Conservation (phyloP, 2,888 invertebrate species). For the Orthonevra nobilis region DNA sequence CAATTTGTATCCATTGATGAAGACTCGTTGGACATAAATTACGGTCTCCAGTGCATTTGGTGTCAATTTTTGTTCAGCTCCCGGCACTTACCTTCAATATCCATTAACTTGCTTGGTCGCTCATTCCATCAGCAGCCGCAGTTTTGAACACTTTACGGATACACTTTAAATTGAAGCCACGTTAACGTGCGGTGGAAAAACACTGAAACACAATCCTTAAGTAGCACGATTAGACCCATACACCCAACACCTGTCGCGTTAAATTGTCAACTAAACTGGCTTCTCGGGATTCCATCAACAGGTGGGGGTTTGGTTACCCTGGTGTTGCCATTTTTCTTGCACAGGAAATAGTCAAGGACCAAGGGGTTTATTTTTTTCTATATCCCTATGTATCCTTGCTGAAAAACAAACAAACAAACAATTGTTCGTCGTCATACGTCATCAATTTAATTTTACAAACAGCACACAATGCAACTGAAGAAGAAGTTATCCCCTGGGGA, state of each 20-base stretch:
- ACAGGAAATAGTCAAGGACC: slow-evolving; percentile 24
- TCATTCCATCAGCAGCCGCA: too few relatives aligned
- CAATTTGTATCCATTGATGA: too few relatives aligned
- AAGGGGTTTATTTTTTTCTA: not conserved
- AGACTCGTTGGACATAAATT: too few relatives aligned
- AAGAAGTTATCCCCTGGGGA: not conserved
- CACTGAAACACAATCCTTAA: not conserved
- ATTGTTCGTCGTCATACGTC: too few relatives aligned
- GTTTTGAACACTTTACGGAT: too few relatives aligned
- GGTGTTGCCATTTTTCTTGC: slow-evolving; percentile 44
- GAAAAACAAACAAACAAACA: too few relatives aligned
- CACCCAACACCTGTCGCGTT: slow-evolving; percentile 52
- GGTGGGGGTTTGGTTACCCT: slow-evolving; percentile 15
- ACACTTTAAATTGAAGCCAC: too few relatives aligned
- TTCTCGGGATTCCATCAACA: slow-evolving; percentile 38
- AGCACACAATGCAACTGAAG: slow-evolving; percentile 19
- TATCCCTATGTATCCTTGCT: too few relatives aligned
- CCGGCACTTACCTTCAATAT: slow-evolving; percentile 27
- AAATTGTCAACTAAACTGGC: slow-evolving; percentile 56
- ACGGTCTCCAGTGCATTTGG: not conserved
- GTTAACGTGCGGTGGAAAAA: too few relatives aligned
- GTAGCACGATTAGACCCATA: not conserved
- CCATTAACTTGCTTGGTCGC: not conserved
- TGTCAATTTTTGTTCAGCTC: not conserved
- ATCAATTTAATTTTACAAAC: slow-evolving; percentile 26